A percentile compares a stretch with the other conserved stretches of the same genome.
These are phyloP conservation scores for Anthonomus grandis DNA, from an alignment of 1,140 invertebrate species.

Conservation along the genomic window DNA sequence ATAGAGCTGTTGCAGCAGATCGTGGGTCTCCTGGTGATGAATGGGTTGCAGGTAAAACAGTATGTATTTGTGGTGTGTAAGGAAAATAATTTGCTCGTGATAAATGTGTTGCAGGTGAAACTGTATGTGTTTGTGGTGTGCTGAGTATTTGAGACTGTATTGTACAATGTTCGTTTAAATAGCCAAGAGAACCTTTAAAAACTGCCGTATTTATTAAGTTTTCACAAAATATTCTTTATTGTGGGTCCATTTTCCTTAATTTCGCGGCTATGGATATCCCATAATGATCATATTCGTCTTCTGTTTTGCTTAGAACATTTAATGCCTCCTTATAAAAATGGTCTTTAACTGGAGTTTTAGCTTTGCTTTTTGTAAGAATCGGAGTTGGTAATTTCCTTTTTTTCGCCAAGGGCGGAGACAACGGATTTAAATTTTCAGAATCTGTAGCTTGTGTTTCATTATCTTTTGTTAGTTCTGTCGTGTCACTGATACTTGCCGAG, in stretches of 20 bases:
- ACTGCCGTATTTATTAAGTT: not conserved
- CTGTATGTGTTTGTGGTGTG: no score
- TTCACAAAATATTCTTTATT: not conserved
- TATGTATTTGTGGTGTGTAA: no score
- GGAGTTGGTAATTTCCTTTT: not conserved
- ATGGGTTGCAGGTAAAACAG: no score
- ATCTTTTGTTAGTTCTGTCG: not conserved
- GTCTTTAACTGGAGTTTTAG: not conserved
- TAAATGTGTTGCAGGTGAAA: not conserved
- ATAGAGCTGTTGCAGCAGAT: not conserved
- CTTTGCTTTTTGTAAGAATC: not conserved
- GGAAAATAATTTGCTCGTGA: no score
- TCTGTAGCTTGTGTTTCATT: not conserved
- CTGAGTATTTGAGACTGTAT: not conserved
- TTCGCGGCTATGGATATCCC: not conserved
- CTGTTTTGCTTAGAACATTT: not conserved
- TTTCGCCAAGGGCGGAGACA: not conserved
- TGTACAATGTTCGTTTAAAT: not conserved
- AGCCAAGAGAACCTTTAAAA: not conserved
- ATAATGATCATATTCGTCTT: not conserved
- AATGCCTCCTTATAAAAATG: not conserved
- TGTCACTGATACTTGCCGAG: no score
- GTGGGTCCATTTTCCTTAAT: not conserved
- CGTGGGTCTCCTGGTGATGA: not conserved
- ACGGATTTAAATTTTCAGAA: not conserved